These are phyloP conservation scores for Cylindroiulus punctatus DNA, from an alignment of 2,888 invertebrate species.

Conservation along the genomic window DNA sequence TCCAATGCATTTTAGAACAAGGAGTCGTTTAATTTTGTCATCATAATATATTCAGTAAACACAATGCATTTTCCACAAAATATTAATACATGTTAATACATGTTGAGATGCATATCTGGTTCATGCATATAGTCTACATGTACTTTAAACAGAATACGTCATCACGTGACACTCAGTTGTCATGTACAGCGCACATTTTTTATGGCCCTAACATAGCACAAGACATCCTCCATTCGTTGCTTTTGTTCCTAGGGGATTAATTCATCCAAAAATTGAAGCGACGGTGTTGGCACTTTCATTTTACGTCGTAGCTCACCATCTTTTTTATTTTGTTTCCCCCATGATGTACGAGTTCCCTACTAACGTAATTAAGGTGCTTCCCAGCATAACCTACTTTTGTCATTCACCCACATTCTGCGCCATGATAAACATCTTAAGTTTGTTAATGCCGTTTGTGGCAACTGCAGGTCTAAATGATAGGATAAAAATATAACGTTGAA, in stretches of 20 bases:
- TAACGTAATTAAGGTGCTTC: background rate
- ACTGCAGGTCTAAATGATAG: too few relatives aligned
- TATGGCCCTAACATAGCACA: background rate
- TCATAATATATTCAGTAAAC: too few relatives aligned
- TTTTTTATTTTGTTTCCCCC: background rate
- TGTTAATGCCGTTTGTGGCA: too few relatives aligned
- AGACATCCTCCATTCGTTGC: background rate
- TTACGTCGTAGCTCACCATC: background rate
- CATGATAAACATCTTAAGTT: background rate
- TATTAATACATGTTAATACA: too few relatives aligned
- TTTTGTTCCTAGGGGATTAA: background rate
- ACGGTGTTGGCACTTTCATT: constrained; percentile 3
- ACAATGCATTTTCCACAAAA: too few relatives aligned
- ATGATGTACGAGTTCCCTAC: background rate
- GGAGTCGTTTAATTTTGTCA: too few relatives aligned
- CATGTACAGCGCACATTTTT: background rate
- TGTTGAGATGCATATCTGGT: too few relatives aligned
- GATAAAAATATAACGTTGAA: too few relatives aligned
- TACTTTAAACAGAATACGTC: background rate
- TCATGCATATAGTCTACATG: too few relatives aligned
- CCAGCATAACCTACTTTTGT: background rate
- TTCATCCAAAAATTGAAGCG: constrained; percentile 2
- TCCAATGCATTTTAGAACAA: too few relatives aligned
- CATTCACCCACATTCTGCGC: background rate
- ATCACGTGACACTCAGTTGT: background rate